Conservation (phyloP, 2,113 vertebrate species). For the Vicugna pacos region DNA sequence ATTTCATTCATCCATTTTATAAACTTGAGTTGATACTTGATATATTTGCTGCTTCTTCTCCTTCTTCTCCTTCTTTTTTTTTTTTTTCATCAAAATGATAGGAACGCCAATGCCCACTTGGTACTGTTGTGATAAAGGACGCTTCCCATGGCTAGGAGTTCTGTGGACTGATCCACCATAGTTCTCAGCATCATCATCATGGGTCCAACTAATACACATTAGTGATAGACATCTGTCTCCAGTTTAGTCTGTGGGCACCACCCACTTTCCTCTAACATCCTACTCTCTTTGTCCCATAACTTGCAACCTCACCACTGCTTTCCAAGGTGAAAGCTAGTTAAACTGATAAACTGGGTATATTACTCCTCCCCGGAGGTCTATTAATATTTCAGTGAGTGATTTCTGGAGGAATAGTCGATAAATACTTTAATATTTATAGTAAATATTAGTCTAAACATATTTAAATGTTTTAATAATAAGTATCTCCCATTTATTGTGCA, state of each 20-base stretch:
- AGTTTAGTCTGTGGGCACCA: neutral
- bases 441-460: neutral
- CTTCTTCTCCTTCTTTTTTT: too few relatives aligned
- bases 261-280: neutral
- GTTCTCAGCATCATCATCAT: neutral
- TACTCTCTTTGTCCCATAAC: neutral
- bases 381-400: neutral
- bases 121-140: neutral
- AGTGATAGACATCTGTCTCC: neutral
- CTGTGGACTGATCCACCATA: neutral
- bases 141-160: neutral
- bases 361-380: neutral
- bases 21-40: constrained; percentile 24
- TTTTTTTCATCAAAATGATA: constrained; percentile 2
- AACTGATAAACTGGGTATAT: neutral
- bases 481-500: neutral
- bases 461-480: neutral
- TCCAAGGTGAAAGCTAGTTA: neutral
- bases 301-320: neutral
- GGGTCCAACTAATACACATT: neutral
- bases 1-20: neutral
- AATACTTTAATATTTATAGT: neutral
- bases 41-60: neutral
- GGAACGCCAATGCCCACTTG: neutral
- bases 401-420: constrained; percentile 11